Base-by-base conservation (phyloP, 1,140 invertebrate species). In the Apocrypta bakeri region DNA sequence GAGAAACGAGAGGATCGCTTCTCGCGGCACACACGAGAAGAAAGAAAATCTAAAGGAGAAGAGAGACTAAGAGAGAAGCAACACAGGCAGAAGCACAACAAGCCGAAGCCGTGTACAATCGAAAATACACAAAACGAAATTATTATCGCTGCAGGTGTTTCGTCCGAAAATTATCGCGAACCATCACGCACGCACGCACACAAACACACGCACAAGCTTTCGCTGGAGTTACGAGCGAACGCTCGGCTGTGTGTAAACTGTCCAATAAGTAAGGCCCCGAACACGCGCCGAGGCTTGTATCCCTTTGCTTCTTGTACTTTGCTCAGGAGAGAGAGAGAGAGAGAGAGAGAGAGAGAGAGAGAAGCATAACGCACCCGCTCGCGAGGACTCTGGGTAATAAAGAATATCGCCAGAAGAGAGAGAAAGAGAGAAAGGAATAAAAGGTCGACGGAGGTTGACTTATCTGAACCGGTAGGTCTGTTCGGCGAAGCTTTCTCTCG, bases 241-340 rank as follows among this genome's bases (percentile, higher is more conserved):
- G 87, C 84, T 85, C 85, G 78, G 68, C 86, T 87, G 85, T 87
- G 89, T 91, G 90, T 91, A 91, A 91, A 90, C 88, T 90, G 89
- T 91, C 90, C 88, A 91, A 91, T 91, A 91, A 90, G 89, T 90
- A 90, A 91, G 85, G 85, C 48, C 85, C 84, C 69, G 87, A 89
- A 89, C 87, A 88, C 79, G 86, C 79, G 82, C 81, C 83, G 74
- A 63, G 24, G 68, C 86, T 86, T 88, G 87, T 87, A 87, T 73
- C 73, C 84, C 85, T 88, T 82, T 85, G 84, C 86, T 89, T 87
- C 87, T 90, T 88, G 86, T 90, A 88, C 77, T 84, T 86, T 87
- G 85, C 84, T 27, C n/a, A n/a, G n/a, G n/a, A n/a, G n/a, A n/a
- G n/a, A n/a, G n/a, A n/a, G n/a, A n/a, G n/a, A n/a, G n/a, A n/a